Percentiles rank a stretch among this genome's conserved stretches.
phyloP scores from a whole-genome alignment of 1,140 invertebrate species.

The Daktulosphaira vitifoliae region DNA sequence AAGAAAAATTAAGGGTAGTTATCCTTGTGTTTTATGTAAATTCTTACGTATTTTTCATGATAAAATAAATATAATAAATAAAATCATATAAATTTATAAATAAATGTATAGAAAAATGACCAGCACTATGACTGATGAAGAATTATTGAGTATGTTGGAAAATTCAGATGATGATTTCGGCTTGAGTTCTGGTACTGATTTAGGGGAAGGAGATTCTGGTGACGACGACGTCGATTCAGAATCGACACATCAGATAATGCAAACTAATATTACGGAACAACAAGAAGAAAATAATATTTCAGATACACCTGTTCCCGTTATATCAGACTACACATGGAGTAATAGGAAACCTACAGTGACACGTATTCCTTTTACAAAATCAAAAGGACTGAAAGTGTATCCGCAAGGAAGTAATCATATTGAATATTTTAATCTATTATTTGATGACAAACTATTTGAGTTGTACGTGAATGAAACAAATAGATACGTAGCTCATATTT shows the following conservation, averaged over 20 bases:
- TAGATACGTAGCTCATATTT: background rate
- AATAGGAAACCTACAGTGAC: conserved; percentile 4
- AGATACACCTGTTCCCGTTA: background rate
- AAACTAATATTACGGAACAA: conserved; percentile 1
- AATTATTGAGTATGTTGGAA: conserved; percentile 1
- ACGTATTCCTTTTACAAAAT: conserved; percentile 8
- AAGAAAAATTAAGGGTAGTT: background rate
- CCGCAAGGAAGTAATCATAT: background rate
- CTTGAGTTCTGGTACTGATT: conserved; percentile 2
- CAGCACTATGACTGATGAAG: background rate
- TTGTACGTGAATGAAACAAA: conserved; percentile 3
- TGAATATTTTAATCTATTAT: conserved; percentile 9
- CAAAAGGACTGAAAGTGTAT: conserved; percentile 5
- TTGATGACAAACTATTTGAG: conserved; percentile 8
- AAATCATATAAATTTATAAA: conserved; percentile 1
- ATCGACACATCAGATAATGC: background rate
- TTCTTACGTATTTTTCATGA: background rate
- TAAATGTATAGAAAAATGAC: background rate
- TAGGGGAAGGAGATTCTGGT: conserved; percentile 6
- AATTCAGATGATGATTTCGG: conserved; percentile 2
- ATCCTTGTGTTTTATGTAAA: conserved; percentile 1
- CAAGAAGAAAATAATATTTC: conserved; percentile 8
- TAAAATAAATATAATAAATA: background rate
- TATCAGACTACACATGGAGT: background rate
- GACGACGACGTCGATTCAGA: conserved; percentile 1